Evolutionary conservation across 2,888 invertebrate species (phyloP), one percentile per base, ranked within the genome.

Genomic region (Strigamia transsilvanica): DNA sequence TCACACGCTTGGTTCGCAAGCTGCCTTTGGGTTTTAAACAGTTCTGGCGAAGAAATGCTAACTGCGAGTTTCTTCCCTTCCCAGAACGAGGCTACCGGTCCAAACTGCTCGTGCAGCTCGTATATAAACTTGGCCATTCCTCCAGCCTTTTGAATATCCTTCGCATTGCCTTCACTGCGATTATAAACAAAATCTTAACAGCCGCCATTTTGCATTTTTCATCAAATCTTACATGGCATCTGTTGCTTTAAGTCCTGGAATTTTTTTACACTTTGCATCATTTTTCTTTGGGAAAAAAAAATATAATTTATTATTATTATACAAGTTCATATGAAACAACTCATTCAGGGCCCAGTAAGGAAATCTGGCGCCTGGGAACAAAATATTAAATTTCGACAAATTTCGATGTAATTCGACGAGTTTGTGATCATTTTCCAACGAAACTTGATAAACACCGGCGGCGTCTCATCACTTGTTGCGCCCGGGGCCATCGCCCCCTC

Each of bases 81-180:
- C 88, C 88, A 89, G 84, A 89, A 89, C n/a, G 88, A 87, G 15
- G 87, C 86, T 38, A 89, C 87, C 2, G 86, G 84, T 15, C 89
- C 89, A 85, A 86, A 87, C 77, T 86, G 84, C 38, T 86, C 84
- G 81, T 89, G 88, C 4, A 88, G 84, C n/a, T 86, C 85, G 23
- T 85, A 41, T 9, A 89, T 84, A 85, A 88, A 89, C 84, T 88
- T 85, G 23, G 9, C 5, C 61, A 66, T 18, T 1, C 61, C 61
- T 18, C 21, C 61, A 9, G 23, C 12, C 18, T 21, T 66, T 23
- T 12, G 5, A 21, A 66, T 21, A 23, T 66, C 61, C 18, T 21
- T 10, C 13, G 7, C 23, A 21, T 66, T 66, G 18, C 61, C 61
- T 61, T 61, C n/a, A n/a, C 61, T 66, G 18, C 61, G n/a, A 61